These are phyloP conservation scores for Noctua pronuba DNA, from an alignment of 2,888 invertebrate species.

Conservation along the genomic window DNA sequence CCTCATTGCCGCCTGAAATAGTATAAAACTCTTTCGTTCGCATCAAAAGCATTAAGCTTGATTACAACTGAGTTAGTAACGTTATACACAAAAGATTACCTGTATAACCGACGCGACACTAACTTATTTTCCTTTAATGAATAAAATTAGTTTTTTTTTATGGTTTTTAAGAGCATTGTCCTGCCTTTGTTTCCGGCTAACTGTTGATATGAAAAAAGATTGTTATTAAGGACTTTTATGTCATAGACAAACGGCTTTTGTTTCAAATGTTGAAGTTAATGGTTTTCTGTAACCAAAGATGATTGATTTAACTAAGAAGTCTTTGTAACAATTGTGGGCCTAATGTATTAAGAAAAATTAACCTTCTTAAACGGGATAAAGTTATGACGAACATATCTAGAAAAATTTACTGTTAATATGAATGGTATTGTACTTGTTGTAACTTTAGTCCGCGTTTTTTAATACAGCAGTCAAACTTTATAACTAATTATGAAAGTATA, in stretches of 20 bases:
- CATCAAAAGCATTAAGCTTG: background rate
- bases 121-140: background rate
- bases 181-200: background rate
- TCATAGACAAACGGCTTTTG: background rate
- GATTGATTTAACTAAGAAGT: background rate
- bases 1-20: slow-evolving; percentile 12
- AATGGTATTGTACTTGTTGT: background rate
- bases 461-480: background rate
- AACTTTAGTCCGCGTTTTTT: background rate
- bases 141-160: background rate
- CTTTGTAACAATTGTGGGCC: background rate
- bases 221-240: background rate
- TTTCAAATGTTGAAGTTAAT: background rate
- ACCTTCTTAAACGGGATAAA: background rate
- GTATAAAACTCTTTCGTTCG: background rate
- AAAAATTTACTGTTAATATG: background rate
- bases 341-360: background rate
- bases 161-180: background rate
- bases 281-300: background rate
- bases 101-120: background rate
- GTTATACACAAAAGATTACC: background rate
- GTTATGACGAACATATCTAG: background rate
- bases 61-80: background rate
- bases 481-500: background rate
- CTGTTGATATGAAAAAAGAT: slow-evolving; percentile 4